Evolutionary conservation across 2,113 vertebrate genomes (phyloP).

Genomic region (Crotalus viridis): DNA sequence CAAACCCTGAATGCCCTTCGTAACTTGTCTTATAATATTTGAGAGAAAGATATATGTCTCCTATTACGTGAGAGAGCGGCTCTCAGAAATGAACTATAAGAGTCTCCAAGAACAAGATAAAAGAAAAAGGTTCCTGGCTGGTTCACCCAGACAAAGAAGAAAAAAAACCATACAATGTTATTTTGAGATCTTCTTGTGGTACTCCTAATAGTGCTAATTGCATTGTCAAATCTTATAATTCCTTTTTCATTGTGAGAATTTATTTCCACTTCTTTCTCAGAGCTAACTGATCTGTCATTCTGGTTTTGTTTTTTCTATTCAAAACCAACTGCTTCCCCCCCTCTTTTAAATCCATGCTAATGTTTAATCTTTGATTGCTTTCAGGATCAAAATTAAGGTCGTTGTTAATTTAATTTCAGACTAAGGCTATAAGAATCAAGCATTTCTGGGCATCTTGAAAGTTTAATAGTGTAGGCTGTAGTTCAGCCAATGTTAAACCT

Average conservation of each 20-base stretch:
- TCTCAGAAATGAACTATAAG: conserved; percentile 2
- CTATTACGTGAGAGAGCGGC: not conserved
- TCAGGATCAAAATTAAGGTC: no score
- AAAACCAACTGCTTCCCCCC: not conserved
- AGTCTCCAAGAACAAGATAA: not conserved
- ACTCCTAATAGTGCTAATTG: not conserved
- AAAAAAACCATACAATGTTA: not conserved
- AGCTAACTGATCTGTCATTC: not conserved
- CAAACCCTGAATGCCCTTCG: not conserved
- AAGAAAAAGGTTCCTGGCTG: conserved; percentile 12
- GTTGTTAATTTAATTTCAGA: not conserved
- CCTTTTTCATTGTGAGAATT: not conserved
- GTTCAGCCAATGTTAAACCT: not conserved
- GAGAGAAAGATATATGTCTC: conserved; percentile 15
- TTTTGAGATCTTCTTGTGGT: not conserved
- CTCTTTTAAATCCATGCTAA: not conserved
- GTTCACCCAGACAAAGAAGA: not conserved
- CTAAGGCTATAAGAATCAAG: not conserved
- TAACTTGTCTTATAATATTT: not conserved
- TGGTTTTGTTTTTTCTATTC: not conserved
- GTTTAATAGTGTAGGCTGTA: not conserved
- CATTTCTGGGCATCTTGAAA: not conserved
- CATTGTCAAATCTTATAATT: not conserved
- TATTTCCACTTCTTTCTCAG: not conserved
- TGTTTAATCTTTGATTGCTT: not conserved